Evolutionary conservation across 1,140 invertebrate species (phyloP), one percentile per base, ranked within the genome.

Genomic region (Drosophila simulans): DNA sequence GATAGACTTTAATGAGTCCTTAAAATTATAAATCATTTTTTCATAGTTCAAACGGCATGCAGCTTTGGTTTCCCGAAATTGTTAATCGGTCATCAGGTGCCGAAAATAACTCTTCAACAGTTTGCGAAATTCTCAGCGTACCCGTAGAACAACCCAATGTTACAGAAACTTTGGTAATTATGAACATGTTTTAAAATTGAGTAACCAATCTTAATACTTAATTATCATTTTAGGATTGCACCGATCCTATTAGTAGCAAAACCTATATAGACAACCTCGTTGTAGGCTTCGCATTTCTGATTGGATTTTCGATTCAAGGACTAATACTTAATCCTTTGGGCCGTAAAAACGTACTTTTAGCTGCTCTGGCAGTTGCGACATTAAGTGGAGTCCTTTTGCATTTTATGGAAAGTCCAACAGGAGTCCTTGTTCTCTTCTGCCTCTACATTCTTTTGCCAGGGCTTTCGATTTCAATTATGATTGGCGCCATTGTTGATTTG

Each of bases 21-120:
- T 31, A 31, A 3, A 2, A 27, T 31, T 2, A 27, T 31, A 20
- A 4, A 31, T 13, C 17, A 15, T 13, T 25, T 5, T 0, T 35
- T 12, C 17, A 12, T 13, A 90, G 91, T 8, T 92, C 92, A 7
- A 85, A 85, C 34, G 92, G 92, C 17, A 84, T 92, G 78, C 82
- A 92, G 20, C 55, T 92, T 17, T 93, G 92, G 92, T 92, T 92
- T 76, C 92, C 92, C 2, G 91, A 93, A 57, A 93, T 93, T 63
- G 84, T 92, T 2, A 93, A 93, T 46, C 90, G 91, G 48, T 77
- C 92, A 0, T 78, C 89, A 3, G 78, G 66, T 11, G 31, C 54
- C 2, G 65, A 62, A 55, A 63, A 54, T 8, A 76, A 74, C 27
- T 72, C 65, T 4, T 75, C 74, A 0, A 91, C 90, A 1, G 80